Conservation (phyloP, 53 echinoderm and acorn worm genomes). For the Holothuria scabra region DNA sequence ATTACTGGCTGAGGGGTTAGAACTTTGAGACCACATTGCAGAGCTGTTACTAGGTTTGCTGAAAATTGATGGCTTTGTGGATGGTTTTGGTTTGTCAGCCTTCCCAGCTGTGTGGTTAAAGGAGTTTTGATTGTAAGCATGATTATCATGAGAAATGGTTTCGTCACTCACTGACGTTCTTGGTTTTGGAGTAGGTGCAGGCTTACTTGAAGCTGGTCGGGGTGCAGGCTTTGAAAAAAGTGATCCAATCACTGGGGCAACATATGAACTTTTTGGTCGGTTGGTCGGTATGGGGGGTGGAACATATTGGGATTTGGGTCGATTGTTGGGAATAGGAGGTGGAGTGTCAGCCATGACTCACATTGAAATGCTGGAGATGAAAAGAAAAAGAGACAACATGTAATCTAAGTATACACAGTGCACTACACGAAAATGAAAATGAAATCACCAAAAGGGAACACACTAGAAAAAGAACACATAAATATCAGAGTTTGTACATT, state of each 20-base stretch:
- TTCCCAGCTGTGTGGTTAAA: neutral
- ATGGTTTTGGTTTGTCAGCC: slow-evolving; percentile 12
- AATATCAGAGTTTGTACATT: no score
- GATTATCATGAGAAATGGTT: slow-evolving; percentile 3
- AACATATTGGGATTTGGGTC: slow-evolving; percentile 50
- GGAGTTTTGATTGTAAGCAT: neutral
- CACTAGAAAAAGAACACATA: no score
- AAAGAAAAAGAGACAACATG: no score
- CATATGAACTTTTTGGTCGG: slow-evolving; percentile 37
- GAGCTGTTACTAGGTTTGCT: neutral
- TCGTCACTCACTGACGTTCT: slow-evolving; percentile 31
- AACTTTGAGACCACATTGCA: no score
- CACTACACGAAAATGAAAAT: no score
- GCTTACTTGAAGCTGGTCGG: slow-evolving; percentile 8
- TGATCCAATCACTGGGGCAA: slow-evolving; percentile 18
- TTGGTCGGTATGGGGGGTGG: slow-evolving; percentile 46
- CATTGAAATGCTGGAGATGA: slow-evolving; percentile 15
- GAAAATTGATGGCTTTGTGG: neutral
- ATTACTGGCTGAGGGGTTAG: neutral
- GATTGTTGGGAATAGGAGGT: slow-evolving; percentile 40
- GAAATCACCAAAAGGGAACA: no score
- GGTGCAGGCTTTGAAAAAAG: neutral
- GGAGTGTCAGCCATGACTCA: slow-evolving; percentile 41
- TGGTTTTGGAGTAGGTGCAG: slow-evolving; percentile 34
- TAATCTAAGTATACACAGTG: no score